These are phyloP conservation scores for Oncorhynchus keta DNA, from an alignment of 2,113 vertebrate species.

Conservation along the genomic window DNA sequence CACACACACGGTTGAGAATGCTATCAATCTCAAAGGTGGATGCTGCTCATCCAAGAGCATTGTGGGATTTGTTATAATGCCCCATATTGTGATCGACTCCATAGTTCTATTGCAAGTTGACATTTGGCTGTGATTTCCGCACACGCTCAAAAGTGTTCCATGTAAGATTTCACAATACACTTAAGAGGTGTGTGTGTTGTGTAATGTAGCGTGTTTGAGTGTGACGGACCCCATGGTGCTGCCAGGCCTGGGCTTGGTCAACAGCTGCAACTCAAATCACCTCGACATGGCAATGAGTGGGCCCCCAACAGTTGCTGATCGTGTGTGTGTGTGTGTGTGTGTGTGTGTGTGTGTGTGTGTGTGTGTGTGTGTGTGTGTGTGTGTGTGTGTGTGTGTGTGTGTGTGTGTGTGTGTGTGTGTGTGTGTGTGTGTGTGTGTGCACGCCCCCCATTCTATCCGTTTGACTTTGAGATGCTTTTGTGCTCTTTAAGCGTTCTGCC, in stretches of 20 bases:
- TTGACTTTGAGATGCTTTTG: not conserved
- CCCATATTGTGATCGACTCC: no score
- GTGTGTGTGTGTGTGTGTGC: slow-evolving; percentile 6
- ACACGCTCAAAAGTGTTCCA: no score
- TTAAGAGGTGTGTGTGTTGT: slow-evolving; percentile 8
- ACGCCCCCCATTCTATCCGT: not conserved
- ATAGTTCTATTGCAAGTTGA: no score
- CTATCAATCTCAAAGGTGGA: no score
- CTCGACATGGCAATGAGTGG: slow-evolving; percentile 11
- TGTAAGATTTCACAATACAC: not conserved
- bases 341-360: not conserved
- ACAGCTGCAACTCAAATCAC: slow-evolving; percentile 17
- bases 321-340: slow-evolving; percentile 10
- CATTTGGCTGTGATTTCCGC: not conserved
- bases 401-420: slow-evolving; percentile 13
- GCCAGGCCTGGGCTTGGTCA: slow-evolving; percentile 19
- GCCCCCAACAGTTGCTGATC: slow-evolving; percentile 10
- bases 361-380: not conserved
- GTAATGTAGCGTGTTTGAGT: not conserved
- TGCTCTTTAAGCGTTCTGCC: not conserved
- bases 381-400: not conserved
- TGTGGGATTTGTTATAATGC: no score
- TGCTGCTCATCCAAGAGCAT: no score
- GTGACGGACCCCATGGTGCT: slow-evolving; percentile 3
- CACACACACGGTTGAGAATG: no score